Evolutionary conservation across 2,888 invertebrate species (phyloP).

Genomic region (Macrophya alboannulata): DNA sequence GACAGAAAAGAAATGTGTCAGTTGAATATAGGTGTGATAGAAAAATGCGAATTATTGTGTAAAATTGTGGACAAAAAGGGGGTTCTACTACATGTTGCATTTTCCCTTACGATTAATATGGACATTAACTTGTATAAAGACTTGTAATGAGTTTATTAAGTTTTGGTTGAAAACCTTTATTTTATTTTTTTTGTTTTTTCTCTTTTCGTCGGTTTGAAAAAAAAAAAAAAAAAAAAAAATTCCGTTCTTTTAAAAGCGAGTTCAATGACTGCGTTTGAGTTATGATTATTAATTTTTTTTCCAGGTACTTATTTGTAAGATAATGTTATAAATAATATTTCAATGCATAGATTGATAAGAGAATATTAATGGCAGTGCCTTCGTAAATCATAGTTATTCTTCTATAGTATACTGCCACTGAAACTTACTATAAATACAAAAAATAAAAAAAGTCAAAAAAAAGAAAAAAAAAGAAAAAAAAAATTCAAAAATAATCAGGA

Average conservation of each 20-base stretch:
- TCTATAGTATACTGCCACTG: conserved; percentile 40
- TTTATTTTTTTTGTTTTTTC: conserved; percentile 16
- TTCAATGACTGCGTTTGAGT: conserved; percentile 54
- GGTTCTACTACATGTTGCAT: background rate
- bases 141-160: conserved; percentile 2
- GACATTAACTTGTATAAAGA: conserved; percentile 17
- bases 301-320: conserved; percentile 46
- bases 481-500: background rate
- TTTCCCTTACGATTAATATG: background rate
- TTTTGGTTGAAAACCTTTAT: background rate
- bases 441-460: background rate
- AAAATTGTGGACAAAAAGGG: background rate
- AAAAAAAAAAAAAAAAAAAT: too few species aligned
- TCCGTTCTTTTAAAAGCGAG: background rate
- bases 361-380: conserved; percentile 47
- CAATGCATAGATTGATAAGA: conserved; percentile 29
- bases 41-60: conserved; percentile 7
- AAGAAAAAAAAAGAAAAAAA: background rate
- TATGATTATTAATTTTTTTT: conserved; percentile 23
- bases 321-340: conserved; percentile 20
- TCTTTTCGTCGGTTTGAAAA: too few species aligned
- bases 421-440: conserved; percentile 4
- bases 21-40: background rate
- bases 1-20: background rate
- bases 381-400: conserved; percentile 47